Evolutionary conservation across 2,888 invertebrate species (phyloP).

Genomic region (Chaetogeoica ovagalla): DNA sequence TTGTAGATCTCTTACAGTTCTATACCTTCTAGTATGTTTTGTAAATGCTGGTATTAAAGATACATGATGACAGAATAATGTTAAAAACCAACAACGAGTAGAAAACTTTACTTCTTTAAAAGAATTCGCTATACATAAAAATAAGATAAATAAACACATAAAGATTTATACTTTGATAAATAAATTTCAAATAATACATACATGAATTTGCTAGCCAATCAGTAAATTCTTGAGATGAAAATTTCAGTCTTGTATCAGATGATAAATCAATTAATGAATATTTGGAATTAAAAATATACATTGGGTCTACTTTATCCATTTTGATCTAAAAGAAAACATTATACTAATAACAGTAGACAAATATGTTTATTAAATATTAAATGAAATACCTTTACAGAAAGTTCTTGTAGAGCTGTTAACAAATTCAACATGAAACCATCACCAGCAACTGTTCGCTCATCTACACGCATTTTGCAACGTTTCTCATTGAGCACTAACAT

Average conservation of each 20-base stretch:
- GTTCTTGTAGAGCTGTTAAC: conserved; percentile 84
- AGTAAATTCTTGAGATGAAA: conserved; percentile 78
- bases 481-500: conserved; percentile 81
- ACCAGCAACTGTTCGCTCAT: conserved; percentile 82
- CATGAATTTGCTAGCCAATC: conserved; percentile 73
- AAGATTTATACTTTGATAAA: not conserved
- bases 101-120: conserved; percentile 83
- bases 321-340: conserved; percentile 65
- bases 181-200: conserved; percentile 59
- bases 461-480: conserved; percentile 85
- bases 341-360: not conserved
- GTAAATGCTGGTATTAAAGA: conserved; percentile 86
- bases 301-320: conserved; percentile 83
- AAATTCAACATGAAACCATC: conserved; percentile 97
- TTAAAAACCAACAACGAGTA: conserved; percentile 96
- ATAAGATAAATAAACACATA: not conserved
- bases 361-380: conserved; percentile 20
- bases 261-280: conserved; percentile 72
- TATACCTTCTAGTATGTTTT: conserved; percentile 75
- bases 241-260: conserved; percentile 78
- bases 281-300: conserved; percentile 74
- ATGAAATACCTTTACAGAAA: conserved; percentile 73
- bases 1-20: conserved; percentile 82
- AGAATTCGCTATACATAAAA: conserved; percentile 12
- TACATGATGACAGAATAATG: conserved; percentile 90